Percentiles rank a stretch among this genome's conserved stretches.
These are phyloP conservation scores for Ennomos quercinarius DNA, from an alignment of 2,888 invertebrate species.

Conservation along the genomic window DNA sequence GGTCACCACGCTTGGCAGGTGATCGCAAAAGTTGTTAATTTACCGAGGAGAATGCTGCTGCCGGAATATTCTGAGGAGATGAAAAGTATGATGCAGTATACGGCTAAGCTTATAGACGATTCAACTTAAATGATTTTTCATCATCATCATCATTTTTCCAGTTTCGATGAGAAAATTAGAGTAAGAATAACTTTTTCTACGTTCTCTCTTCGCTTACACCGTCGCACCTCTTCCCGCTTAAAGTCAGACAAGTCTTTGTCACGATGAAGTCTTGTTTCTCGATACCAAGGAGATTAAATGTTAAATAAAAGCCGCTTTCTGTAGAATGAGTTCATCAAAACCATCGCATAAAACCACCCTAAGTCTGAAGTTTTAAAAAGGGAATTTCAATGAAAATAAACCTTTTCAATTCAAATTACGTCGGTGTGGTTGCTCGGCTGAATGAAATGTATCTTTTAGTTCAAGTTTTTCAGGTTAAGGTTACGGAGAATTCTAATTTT, in stretches of 20 bases:
- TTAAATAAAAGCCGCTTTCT: slow-evolving; percentile 39
- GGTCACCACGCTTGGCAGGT: too few species aligned
- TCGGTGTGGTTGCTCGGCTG: neutral
- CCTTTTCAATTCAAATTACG: slow-evolving; percentile 18
- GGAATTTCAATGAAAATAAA: slow-evolving; percentile 13
- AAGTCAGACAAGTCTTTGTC: slow-evolving; percentile 43
- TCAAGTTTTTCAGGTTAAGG: too few species aligned
- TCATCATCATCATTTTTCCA: too few species aligned
- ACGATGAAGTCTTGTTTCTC: slow-evolving; percentile 46
- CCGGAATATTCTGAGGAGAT: too few species aligned
- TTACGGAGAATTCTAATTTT: neutral
- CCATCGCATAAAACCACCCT: slow-evolving; percentile 18
- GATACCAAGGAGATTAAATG: slow-evolving; percentile 46
- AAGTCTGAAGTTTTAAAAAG: slow-evolving; percentile 12
- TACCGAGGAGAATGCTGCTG: too few species aligned
- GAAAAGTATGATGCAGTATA: too few species aligned
- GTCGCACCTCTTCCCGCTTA: slow-evolving; percentile 12
- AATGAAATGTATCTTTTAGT: neutral
- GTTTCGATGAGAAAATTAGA: too few species aligned
- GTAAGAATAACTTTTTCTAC: too few species aligned
- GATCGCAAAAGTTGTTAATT: too few species aligned
- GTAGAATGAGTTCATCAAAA: slow-evolving; percentile 39
- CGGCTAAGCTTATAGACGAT: too few species aligned
- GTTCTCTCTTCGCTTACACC: slow-evolving; percentile 29
- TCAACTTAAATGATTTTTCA: too few species aligned